Percentiles rank a stretch among this genome's conserved stretches.
Evolutionary conservation across 2,113 vertebrate genomes (phyloP).

Genomic region (Rhodinocichla rosea): DNA sequence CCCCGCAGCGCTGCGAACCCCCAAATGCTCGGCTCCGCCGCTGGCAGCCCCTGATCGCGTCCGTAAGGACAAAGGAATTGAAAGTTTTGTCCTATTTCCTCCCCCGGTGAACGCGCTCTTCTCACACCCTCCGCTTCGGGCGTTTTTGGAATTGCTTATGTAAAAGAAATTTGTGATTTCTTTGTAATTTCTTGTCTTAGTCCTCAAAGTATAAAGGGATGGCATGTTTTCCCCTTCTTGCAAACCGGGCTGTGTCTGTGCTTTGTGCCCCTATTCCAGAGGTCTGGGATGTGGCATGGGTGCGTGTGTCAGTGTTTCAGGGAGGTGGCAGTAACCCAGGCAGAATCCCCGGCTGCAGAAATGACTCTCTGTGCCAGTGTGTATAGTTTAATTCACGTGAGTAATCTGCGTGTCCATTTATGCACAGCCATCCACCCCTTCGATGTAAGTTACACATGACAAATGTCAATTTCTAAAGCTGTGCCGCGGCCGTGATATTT

Average conservation of each 20-base stretch:
- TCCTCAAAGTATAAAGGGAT: neutral
- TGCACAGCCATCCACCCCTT: neutral
- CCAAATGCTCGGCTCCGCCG: rapidly evolving
- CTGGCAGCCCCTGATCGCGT: rapidly evolving
- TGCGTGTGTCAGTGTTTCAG: rapidly evolving
- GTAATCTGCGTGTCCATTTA: rapidly evolving
- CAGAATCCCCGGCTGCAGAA: neutral
- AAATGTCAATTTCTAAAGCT: neutral
- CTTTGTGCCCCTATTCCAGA: rapidly evolving
- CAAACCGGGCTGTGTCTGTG: rapidly evolving
- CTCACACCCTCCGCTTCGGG: rapidly evolving
- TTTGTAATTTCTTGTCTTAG: too few relatives aligned
- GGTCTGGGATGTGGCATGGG: rapidly evolving
- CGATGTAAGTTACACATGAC: neutral
- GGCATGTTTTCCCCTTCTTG: rapidly evolving
- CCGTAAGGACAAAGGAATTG: neutral
- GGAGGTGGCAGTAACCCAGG: neutral
- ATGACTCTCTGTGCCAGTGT: neutral
- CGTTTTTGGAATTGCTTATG: rapidly evolving
- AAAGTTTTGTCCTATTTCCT: neutral
- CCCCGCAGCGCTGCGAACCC: rapidly evolving
- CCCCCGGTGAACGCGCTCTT: neutral
- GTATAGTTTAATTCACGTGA: rapidly evolving
- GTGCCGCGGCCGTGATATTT: neutral
- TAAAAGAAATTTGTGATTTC: too few relatives aligned